Evolutionary conservation across 2,888 invertebrate species (phyloP).

Genomic region (Hemithea aestivaria): DNA sequence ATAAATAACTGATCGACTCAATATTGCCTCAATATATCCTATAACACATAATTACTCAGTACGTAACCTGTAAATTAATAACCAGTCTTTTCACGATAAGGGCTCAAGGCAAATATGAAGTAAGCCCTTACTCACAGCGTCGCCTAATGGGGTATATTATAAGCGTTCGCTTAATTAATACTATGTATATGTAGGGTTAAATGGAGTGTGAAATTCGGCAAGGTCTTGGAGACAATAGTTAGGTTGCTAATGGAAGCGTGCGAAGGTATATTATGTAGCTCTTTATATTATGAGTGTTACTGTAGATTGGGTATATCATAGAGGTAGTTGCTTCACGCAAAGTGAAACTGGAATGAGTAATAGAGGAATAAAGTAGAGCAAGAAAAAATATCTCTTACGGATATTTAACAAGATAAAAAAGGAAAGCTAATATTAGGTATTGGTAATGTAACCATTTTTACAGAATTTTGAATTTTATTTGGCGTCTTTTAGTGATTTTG

Average conservation of each 20-base stretch:
- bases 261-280: neutral
- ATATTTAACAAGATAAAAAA: too few species aligned
- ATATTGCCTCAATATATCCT: constrained; percentile 1
- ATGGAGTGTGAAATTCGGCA: constrained; percentile 27
- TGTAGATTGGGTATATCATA: neutral
- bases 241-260: constrained; percentile 4
- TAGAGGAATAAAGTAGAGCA: too few species aligned
- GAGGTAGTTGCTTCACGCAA: too few species aligned
- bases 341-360: too few species aligned
- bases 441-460: too few species aligned
- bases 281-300: constrained; percentile 2
- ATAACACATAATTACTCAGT: constrained; percentile 15
- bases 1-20: neutral
- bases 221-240: constrained; percentile 14
- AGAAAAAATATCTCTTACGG: too few species aligned
- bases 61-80: constrained; percentile 25
- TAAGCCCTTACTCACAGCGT: constrained; percentile 30
- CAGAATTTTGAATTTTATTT: too few species aligned
- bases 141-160: constrained; percentile 33
- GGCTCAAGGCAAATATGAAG: constrained; percentile 25
- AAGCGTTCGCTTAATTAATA: constrained; percentile 30
- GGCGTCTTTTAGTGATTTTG: too few species aligned
- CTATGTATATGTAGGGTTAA: constrained; percentile 16
- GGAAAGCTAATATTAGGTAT: too few species aligned
- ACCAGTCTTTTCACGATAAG: constrained; percentile 26